A percentile compares a stretch with the other conserved stretches of the same genome.
These are phyloP conservation scores for Mesitornis unicolor DNA, from an alignment of 2,113 vertebrate species.

Conservation along the genomic window DNA sequence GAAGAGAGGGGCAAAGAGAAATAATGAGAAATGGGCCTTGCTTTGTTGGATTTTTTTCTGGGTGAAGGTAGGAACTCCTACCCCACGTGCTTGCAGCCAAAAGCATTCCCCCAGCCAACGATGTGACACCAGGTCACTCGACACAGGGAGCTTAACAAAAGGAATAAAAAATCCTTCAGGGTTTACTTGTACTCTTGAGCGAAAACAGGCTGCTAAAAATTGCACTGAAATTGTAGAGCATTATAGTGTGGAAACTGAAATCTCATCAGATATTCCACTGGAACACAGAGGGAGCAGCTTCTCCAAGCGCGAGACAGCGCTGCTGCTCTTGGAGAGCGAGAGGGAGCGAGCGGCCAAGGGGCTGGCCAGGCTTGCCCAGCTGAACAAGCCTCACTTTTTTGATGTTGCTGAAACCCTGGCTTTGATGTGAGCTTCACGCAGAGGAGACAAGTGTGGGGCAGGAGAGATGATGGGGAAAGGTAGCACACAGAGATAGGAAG, in stretches of 20 bases:
- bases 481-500: neutral
- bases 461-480: neutral
- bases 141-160: neutral
- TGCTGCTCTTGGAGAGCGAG: neutral
- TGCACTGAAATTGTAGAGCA: neutral
- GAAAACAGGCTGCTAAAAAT: slow-evolving; percentile 1
- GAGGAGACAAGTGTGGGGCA: neutral
- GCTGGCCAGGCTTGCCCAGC: neutral
- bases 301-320: neutral
- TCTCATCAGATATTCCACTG: slow-evolving; percentile 16
- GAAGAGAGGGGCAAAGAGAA: neutral
- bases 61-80: neutral
- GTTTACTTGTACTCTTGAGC: neutral
- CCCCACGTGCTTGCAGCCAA: neutral
- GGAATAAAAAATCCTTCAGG: neutral
- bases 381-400: neutral
- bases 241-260: neutral
- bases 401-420: neutral
- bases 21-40: accelerated
- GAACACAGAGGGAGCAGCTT: neutral
- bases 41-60: neutral
- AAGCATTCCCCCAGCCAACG: neutral
- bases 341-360: neutral
- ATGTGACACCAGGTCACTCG: neutral
- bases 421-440: neutral